Conservation (phyloP, 2,797 vertebrate genomes). For the Scarus forsteni region DNA sequence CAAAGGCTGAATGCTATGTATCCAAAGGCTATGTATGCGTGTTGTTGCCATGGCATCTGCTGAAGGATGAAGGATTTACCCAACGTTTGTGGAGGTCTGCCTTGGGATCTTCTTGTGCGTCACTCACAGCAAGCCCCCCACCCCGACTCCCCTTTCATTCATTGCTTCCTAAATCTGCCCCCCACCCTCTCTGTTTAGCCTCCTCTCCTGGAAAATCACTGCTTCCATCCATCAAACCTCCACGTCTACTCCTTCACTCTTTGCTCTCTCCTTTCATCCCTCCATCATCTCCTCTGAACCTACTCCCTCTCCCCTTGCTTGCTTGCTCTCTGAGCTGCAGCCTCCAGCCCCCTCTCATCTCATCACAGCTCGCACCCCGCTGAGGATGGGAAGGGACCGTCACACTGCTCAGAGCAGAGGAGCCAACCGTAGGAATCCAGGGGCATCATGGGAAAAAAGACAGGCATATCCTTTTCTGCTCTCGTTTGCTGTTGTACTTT, state of each 20-base stretch:
- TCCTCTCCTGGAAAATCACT: neutral
- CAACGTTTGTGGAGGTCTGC: conserved; percentile 29
- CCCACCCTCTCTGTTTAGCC: neutral
- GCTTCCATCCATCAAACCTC: conserved; percentile 1
- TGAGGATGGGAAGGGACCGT: conserved; percentile 39
- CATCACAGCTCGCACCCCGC: conserved; percentile 12
- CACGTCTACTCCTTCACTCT: neutral
- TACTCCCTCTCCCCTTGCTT: conserved; percentile 6
- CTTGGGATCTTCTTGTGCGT: conserved; percentile 1
- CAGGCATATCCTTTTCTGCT: neutral
- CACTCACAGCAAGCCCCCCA: neutral
- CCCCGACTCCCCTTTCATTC: conserved; percentile 1
- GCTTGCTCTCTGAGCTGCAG: conserved; percentile 1
- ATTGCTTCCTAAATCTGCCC: neutral
- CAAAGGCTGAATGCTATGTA: neutral
- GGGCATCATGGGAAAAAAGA: conserved; percentile 24
- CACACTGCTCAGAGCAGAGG: conserved; percentile 30
- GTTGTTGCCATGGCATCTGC: conserved; percentile 36
- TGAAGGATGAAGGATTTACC: conserved; percentile 46
- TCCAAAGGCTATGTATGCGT: too few relatives aligned
- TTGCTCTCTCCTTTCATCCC: neutral
- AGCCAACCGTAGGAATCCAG: conserved; percentile 8
- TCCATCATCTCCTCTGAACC: neutral
- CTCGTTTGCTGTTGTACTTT: too few relatives aligned
- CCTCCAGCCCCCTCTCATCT: conserved; percentile 39